Base-by-base conservation (phyloP, 2,888 invertebrate species). In the Campoletis raptor region DNA sequence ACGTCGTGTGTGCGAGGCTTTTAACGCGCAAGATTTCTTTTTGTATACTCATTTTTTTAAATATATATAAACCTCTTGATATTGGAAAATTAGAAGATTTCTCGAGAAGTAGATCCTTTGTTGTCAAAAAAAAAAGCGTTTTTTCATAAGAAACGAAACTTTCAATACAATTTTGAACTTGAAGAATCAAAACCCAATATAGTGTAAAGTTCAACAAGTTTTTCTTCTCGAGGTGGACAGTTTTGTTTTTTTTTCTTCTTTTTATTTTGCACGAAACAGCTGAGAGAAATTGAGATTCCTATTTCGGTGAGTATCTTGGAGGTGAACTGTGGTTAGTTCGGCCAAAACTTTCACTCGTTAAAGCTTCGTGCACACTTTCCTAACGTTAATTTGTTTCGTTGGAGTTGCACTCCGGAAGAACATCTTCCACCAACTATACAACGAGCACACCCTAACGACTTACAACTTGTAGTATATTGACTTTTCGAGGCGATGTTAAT, bases 331-430 rank as follows among this genome's bases (percentile, higher is more conserved):
- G 73, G 45, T 77, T 73, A 36, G 70, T 78, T 83, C 52, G 40
- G 45, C 37, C 40, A 12, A 79, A 83, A 83, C 78, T 83, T 83
- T 74, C 24, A 72, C 78, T 83, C 57, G 72, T 78, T 48, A 83
- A 72, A 73, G 83, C 52, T 73, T 37, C 52, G 54, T 37, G 54
- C 45, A 73, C 72, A 83, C 72, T 83, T 73, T 54, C 72, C 57
- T 45, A 83, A 78, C 78, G 79, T 67, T 79, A 83, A 79, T 83
- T 79, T 79, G 83, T 83, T 83, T 79, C 57, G 66, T 73, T 61
- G 73, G 54, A 74, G 54, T 67, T 42, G 57, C 74, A 67, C 66
- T 70, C 54, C n/a, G 36, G 74, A 52, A 45, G 15, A 78, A 42
- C 40, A 76, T 52, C 30, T 21, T 48, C n/a, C 48, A 18, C 18